Conservation (phyloP, 2,797 vertebrate genomes). For the Phaenicophaeus curvirostris region DNA sequence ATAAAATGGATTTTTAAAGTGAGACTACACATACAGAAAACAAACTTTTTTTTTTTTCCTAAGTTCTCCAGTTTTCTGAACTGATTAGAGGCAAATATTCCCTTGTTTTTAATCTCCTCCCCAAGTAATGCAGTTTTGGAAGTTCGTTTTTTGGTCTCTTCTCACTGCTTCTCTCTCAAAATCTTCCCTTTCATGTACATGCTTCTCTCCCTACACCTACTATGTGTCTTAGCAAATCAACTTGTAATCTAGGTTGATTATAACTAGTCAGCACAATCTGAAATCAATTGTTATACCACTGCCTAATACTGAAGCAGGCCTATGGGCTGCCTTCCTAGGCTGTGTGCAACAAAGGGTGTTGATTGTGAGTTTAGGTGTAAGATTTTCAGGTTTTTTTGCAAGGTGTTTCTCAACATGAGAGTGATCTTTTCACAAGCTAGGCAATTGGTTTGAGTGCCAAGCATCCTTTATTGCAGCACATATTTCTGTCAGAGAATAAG, state of each 20-base stretch:
- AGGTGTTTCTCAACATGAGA: neutral
- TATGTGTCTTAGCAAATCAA: neutral
- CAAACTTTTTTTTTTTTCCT: neutral
- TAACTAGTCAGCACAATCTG: neutral
- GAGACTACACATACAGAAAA: neutral
- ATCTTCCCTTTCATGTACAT: neutral
- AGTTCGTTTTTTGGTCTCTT: neutral
- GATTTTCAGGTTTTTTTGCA: neutral
- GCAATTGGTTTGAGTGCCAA: neutral
- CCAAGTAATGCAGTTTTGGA: neutral
- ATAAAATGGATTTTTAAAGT: neutral
- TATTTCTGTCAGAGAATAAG: neutral
- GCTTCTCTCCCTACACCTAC: neutral
- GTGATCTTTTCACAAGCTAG: neutral
- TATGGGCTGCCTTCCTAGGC: neutral
- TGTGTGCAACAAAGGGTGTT: neutral
- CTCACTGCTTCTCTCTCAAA: fast-evolving
- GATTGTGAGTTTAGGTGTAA: neutral
- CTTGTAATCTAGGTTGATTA: neutral
- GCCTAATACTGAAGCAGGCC: neutral
- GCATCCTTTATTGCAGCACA: neutral
- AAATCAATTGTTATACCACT: neutral
- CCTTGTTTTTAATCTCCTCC: neutral
- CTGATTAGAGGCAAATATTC: neutral
- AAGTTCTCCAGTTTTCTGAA: neutral